These are phyloP conservation scores for Lepeophtheirus nordmannii DNA, from an alignment of 2,888 invertebrate genomes.

Conservation along the genomic window DNA sequence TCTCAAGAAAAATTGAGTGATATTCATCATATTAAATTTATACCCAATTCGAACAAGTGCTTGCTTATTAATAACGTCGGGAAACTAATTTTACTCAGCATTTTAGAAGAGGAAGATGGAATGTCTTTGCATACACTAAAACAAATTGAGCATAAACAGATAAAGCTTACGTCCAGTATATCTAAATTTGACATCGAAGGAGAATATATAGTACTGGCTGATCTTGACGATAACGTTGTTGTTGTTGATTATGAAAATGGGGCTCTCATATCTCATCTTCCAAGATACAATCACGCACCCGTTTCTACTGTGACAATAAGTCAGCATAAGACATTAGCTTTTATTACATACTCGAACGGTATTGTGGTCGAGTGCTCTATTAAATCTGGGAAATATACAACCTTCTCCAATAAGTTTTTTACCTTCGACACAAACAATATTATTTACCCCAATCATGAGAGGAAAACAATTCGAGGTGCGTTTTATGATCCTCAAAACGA, in stretches of 20 bases:
- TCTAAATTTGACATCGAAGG: constrained; percentile 5
- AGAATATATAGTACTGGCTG: neutral
- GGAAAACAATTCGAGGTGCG: neutral
- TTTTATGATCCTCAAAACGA: neutral
- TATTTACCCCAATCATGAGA: neutral
- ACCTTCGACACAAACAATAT: neutral
- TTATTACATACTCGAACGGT: constrained; percentile 12
- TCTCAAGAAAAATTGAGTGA: neutral
- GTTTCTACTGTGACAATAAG: neutral
- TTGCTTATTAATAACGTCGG: neutral
- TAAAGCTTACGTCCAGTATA: neutral
- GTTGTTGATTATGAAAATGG: neutral
- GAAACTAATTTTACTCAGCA: neutral
- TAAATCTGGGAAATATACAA: constrained; percentile 10
- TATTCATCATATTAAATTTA: neutral
- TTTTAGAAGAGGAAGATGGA: neutral
- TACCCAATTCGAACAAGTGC: neutral
- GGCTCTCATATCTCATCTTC: neutral
- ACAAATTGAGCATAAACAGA: neutral
- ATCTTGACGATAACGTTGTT: constrained; percentile 4
- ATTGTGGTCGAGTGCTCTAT: constrained; percentile 2
- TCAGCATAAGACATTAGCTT: neutral
- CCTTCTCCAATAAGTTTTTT: neutral
- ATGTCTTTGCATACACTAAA: neutral
- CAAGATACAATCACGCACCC: constrained; percentile 13